phyloP scores from a whole-genome alignment of 1,140 invertebrate species.

The Delia radicum region DNA sequence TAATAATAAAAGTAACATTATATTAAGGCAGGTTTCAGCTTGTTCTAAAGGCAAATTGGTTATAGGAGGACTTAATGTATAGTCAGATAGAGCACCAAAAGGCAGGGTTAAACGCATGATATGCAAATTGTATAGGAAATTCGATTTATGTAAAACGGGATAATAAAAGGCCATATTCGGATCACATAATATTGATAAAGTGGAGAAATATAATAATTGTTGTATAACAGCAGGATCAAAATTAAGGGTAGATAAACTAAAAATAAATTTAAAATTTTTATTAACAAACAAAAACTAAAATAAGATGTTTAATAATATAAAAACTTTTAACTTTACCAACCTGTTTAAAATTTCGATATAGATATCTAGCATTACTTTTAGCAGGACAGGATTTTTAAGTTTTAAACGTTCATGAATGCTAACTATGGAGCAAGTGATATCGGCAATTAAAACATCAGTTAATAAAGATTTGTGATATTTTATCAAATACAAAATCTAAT shows the following conservation, averaged over 20 bases:
- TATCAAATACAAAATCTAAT: conserved; percentile 23
- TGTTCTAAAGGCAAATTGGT: conserved; percentile 27
- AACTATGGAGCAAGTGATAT: conserved; percentile 25
- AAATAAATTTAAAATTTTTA: neutral
- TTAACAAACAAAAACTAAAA: neutral
- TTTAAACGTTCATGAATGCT: conserved; percentile 10
- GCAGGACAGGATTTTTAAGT: conserved; percentile 26
- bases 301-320: neutral
- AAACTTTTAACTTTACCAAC: conserved; percentile 10
- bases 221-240: conserved; percentile 13
- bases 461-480: conserved; percentile 7
- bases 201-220: neutral
- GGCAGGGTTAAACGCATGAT: conserved; percentile 31
- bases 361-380: conserved; percentile 31
- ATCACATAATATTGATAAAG: neutral
- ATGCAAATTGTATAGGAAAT: conserved; percentile 37
- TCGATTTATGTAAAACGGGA: conserved; percentile 24
- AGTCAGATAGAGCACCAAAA: conserved; percentile 11
- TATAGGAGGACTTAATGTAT: conserved; percentile 32
- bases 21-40: conserved; percentile 28
- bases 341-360: conserved; percentile 28
- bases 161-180: conserved; percentile 28
- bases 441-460: conserved; percentile 21
- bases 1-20: conserved; percentile 31
- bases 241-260: conserved; percentile 24